Evolutionary conservation across 2,797 vertebrate genomes (phyloP), one percentile per base, ranked within the genome.

Genomic region (Myripristis jacobus): DNA sequence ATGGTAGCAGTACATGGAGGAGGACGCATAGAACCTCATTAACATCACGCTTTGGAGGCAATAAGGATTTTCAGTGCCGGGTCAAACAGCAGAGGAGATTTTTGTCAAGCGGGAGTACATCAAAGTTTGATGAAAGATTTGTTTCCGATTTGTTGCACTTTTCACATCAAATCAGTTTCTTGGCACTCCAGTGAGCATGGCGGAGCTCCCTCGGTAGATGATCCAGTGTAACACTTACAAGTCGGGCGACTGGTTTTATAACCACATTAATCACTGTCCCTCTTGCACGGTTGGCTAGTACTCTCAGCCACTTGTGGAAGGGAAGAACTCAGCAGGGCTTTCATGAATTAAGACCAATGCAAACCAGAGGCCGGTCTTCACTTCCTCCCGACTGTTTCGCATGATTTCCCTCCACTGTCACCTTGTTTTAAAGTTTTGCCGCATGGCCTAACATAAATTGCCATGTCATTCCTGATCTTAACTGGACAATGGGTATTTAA

Each of bases 161-260:
- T 80, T 86, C 77, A 50, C 51, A 55, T 72, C 41, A 66, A 29
- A 69, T 69, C 34, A 21, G 55, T 74, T 80, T 70, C 1, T 25
- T 53, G 60, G 73, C 2, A 67, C 86, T 86, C 67, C 70, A 55
- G 44, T 65, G 81, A 73, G 70, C 84, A 76, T 51, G 41, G 54
- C 47, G 25, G 62, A 43, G 77, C 81, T 82, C 73, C 73, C 73
- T 71, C 44, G 44, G 73, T 47, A 31, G 72, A 83, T 89, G 88
- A 92, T 91, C 86, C 90, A 91, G 74, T 85, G 75, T 66, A 83
- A 90, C 80, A 71, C 86, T 87, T 87, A 86, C 81, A 85, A 84
- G 73, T 83, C 51, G 34, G 70, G 64, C 59, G 46, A 78, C 83
- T 70, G 81, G 53, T 85, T 89, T 89, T 87, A 86, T 82, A 80